These are phyloP conservation scores for Onychomys leucogaster DNA, from an alignment of 2,797 vertebrate genomes.

Conservation along the genomic window DNA sequence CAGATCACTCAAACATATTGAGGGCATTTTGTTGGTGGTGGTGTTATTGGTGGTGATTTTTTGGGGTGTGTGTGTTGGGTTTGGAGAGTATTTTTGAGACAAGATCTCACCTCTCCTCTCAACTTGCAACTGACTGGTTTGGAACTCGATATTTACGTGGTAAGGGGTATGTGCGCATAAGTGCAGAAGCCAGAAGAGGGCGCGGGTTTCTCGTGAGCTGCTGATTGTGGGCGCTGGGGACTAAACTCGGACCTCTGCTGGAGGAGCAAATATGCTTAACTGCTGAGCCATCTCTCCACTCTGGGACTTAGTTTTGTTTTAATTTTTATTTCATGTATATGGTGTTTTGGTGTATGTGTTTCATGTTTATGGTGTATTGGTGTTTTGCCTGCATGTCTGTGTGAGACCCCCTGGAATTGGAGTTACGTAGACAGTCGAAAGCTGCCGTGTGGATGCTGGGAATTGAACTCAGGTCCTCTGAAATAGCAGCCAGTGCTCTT, in stretches of 20 bases:
- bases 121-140: background rate
- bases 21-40: background rate
- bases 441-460: background rate
- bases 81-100: background rate
- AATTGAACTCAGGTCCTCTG: background rate
- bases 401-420: background rate
- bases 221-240: background rate
- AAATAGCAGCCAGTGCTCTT: background rate
- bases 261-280: background rate
- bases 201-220: background rate
- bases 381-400: background rate
- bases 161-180: background rate
- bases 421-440: background rate
- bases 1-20: background rate
- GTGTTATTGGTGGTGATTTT: background rate
- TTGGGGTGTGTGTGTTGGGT: background rate
- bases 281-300: background rate
- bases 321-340: background rate
- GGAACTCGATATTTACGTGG: background rate
- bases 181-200: background rate
- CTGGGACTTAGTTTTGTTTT: background rate
- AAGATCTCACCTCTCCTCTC: background rate
- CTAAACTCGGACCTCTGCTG: background rate
- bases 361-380: too few species aligned
- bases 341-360: too few species aligned